These are phyloP conservation scores for Sebastes schlegelii DNA, from an alignment of 2,113 vertebrate genomes.

Conservation along the genomic window DNA sequence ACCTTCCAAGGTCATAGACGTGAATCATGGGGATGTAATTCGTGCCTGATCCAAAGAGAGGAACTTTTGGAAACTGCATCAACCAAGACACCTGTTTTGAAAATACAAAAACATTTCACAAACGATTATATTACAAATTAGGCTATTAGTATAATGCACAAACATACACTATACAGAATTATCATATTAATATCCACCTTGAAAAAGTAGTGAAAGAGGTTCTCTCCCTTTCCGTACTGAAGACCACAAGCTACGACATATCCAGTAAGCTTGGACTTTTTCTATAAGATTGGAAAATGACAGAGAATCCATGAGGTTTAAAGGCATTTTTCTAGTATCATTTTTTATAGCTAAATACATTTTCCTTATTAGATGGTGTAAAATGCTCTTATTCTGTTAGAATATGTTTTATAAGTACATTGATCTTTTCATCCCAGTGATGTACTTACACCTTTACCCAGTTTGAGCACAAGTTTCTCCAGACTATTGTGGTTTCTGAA, in stretches of 20 bases:
- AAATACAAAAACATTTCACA: conserved; percentile 20
- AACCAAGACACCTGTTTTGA: conserved; percentile 86
- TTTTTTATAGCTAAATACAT: background rate
- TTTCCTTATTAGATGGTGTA: background rate
- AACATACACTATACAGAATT: background rate
- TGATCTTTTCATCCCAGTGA: background rate
- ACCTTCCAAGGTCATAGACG: conserved; percentile 91
- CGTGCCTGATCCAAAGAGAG: conserved; percentile 88
- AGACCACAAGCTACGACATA: conserved; percentile 90
- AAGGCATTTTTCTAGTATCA: background rate
- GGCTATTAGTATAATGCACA: background rate
- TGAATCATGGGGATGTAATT: conserved; percentile 94
- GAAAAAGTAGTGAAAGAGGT: conserved; percentile 92
- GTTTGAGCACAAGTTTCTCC: conserved; percentile 90
- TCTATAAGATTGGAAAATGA: conserved; percentile 77
- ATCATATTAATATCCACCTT: conserved; percentile 84
- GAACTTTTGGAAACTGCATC: conserved; percentile 84
- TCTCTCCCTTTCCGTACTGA: conserved; percentile 92
- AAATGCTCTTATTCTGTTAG: background rate
- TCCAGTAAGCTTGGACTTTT: conserved; percentile 84
- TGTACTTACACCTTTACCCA: conserved; percentile 88
- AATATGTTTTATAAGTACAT: background rate
- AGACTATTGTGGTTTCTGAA: conserved; percentile 88
- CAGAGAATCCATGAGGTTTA: background rate
- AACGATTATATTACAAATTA: background rate